These are phyloP conservation scores for Actenoides lindsayi DNA, from an alignment of 2,113 vertebrate species.

Conservation along the genomic window DNA sequence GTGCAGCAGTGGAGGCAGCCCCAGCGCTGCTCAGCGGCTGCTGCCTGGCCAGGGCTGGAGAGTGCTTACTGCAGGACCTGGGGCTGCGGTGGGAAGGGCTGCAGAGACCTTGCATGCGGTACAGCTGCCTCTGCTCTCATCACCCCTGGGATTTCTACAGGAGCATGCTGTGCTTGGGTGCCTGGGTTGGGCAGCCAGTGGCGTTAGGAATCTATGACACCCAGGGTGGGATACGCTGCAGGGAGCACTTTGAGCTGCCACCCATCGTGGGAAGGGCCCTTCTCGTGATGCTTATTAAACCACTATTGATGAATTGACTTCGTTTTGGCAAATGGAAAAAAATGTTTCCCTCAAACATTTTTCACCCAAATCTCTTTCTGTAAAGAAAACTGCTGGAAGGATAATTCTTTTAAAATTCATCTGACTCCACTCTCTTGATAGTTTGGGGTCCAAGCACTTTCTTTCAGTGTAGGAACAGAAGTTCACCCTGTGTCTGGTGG, in stretches of 20 bases:
- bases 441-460: not conserved
- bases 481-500: not conserved
- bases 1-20: not conserved
- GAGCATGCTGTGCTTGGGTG: not conserved
- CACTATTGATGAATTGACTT: not conserved
- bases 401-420: not conserved
- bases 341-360: not conserved
- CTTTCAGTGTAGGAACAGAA: not conserved
- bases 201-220: not conserved
- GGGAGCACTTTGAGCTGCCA: not conserved
- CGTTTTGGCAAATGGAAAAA: not conserved
- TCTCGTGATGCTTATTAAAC: not conserved
- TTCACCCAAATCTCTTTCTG: not conserved
- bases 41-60: no score
- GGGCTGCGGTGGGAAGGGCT: not conserved
- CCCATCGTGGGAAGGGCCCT: not conserved
- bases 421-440: not conserved
- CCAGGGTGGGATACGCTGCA: rapidly evolving
- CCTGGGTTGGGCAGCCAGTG: not conserved
- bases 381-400: not conserved
- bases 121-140: not conserved
- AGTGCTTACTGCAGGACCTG: no score
- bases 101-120: rapidly evolving
- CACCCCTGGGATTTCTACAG: not conserved
- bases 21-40: not conserved